Conservation (phyloP, 2,113 vertebrate genomes). For the Pterocles burchelli region DNA sequence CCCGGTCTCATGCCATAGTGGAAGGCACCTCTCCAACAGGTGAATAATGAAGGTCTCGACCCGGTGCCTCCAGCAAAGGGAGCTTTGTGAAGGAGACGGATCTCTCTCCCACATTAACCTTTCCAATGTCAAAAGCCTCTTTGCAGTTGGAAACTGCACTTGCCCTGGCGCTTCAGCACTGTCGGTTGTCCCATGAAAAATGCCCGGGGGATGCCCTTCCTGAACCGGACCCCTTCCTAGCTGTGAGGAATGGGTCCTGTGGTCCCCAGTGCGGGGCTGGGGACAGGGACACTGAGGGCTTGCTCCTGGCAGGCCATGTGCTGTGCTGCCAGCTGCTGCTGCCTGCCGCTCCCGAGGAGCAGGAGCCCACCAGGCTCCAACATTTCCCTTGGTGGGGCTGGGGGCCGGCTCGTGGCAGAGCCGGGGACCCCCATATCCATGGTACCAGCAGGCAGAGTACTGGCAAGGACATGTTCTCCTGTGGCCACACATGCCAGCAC, state of each 20-base stretch:
- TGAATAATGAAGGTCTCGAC: constrained; percentile 61
- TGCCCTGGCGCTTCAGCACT: background rate
- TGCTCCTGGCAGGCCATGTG: background rate
- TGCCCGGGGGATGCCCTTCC: background rate
- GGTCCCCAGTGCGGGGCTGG: accelerated
- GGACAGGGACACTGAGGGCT: accelerated
- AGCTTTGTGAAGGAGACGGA: constrained; percentile 45
- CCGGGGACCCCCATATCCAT: accelerated
- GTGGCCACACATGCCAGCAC: background rate
- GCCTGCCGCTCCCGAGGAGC: background rate
- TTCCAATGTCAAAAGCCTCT: constrained; percentile 64
- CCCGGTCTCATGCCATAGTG: background rate
- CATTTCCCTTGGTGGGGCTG: background rate
- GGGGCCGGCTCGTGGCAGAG: background rate
- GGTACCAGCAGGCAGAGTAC: background rate
- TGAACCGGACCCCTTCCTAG: background rate
- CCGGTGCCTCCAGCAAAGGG: constrained; percentile 26
- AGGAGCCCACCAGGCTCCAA: background rate
- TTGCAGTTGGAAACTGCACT: constrained; percentile 20
- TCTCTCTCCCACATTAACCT: constrained; percentile 50
- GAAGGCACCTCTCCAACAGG: constrained; percentile 62
- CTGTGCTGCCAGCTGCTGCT: background rate
- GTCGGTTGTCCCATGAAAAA: background rate
- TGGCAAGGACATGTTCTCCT: accelerated
- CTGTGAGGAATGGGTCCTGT: background rate